Percentiles rank a stretch among this genome's conserved stretches.
Evolutionary conservation across 2,113 vertebrate genomes (phyloP).

Genomic region (Ammospiza nelsoni): DNA sequence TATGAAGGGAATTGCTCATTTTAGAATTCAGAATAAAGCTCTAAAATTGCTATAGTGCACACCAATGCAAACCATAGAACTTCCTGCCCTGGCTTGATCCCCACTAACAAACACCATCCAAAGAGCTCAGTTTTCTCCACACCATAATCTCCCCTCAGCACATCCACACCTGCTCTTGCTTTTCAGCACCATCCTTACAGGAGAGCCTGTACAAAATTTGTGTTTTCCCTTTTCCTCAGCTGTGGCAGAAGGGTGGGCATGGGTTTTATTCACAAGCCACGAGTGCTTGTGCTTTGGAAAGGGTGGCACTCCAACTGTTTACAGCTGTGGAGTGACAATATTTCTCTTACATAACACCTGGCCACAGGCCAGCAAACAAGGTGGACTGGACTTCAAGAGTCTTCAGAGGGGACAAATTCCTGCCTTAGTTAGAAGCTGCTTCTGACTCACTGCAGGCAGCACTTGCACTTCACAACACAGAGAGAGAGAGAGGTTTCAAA

Average conservation of each 20-base stretch:
- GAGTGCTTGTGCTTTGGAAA: too few species aligned
- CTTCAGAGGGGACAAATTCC: neutral
- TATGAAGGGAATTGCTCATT: neutral
- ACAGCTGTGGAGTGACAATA: accelerated
- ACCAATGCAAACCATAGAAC: neutral
- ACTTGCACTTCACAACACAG: neutral
- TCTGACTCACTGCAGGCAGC: accelerated
- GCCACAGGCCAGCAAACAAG: neutral
- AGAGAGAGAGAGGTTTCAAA: slow-evolving; percentile 7
- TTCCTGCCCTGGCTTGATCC: neutral
- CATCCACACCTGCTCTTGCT: neutral
- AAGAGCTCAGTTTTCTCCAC: neutral
- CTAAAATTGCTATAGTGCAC: neutral
- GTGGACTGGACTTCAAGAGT: neutral
- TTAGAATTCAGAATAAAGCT: neutral
- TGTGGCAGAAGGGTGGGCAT: neutral
- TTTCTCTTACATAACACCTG: neutral
- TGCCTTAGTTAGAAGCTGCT: neutral
- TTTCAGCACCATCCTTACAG: neutral
- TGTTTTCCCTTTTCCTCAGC: neutral
- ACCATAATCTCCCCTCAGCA: neutral
- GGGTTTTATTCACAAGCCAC: too few species aligned
- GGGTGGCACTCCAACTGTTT: neutral
- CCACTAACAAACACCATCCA: neutral
- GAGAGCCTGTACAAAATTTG: neutral